Percentiles rank a stretch among this genome's conserved stretches.
phyloP scores from a whole-genome alignment of 2,888 invertebrate genomes.

The Drosophila phalerata region DNA sequence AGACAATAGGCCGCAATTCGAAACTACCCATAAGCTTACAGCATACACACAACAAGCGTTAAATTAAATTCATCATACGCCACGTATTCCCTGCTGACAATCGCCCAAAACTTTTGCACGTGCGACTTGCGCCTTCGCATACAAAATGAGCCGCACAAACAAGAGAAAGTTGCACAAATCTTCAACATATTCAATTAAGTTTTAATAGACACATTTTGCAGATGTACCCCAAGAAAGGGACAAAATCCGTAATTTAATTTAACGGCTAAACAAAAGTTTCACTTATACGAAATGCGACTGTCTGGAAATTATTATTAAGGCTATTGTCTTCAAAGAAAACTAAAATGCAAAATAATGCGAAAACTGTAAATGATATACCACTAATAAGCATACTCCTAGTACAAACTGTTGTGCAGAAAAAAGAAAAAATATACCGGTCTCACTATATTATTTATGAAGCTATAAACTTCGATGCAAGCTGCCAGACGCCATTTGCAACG shows the following conservation, averaged over 20 bases:
- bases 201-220: constrained; percentile 57
- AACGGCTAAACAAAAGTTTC: constrained; percentile 1
- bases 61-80: constrained; percentile 71
- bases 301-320: background rate
- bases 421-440: constrained; percentile 1
- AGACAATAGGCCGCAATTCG: constrained; percentile 21
- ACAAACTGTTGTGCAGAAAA: background rate
- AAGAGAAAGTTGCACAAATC: constrained; percentile 55
- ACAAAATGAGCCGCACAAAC: constrained; percentile 59
- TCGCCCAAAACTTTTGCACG: constrained; percentile 52
- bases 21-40: constrained; percentile 22
- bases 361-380: background rate
- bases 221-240: constrained; percentile 24
- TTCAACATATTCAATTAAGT: constrained; percentile 67
- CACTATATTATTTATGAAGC: constrained; percentile 23
- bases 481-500: constrained; percentile 25
- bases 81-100: constrained; percentile 43
- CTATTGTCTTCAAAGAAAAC: background rate
- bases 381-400: background rate
- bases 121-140: constrained; percentile 54
- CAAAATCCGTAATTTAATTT: constrained; percentile 30
- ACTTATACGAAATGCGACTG: too few species aligned
- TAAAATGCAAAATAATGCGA: background rate
- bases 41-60: constrained; percentile 2
- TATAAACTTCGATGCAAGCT: constrained; percentile 28